Evolutionary conservation across 1,140 invertebrate genomes (phyloP), one percentile per base, ranked within the genome.

Genomic region (Copidosoma floridanum): DNA sequence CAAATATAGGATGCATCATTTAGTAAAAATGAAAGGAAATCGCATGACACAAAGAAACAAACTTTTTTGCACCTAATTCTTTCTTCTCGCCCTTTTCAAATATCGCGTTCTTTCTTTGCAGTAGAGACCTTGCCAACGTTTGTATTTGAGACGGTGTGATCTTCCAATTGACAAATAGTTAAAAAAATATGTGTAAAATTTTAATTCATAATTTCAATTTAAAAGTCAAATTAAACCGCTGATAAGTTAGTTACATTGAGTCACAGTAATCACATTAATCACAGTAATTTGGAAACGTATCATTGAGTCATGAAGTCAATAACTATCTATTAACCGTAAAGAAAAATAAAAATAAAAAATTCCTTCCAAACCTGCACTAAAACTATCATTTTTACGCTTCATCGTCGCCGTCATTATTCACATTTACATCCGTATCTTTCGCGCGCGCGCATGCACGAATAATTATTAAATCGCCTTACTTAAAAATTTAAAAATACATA

Each of bases 401-500:
- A n/a, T 57, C 47, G 14, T 57, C 48, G 18, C 48, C 29, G 55
- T 50, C 43, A 53, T 35, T 41, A 41, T 66, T 62, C 24, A 43
- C 50, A 64, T n/a, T n/a, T n/a, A n/a, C n/a, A n/a, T n/a, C n/a
- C n/a, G n/a, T n/a, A n/a, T n/a, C n/a, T n/a, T n/a, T n/a, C n/a
- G n/a, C n/a, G n/a, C n/a, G n/a, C n/a, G n/a, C n/a, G n/a, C n/a
- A n/a, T n/a, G n/a, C n/a, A n/a, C n/a, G n/a, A n/a, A n/a, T n/a
- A n/a, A n/a, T n/a, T n/a, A n/a, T n/a, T n/a, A n/a, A n/a, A 60
- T 60, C 60, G 59, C 64, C 68, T 80, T 74, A 80, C 74, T 79
- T 79, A 78, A 56, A n/a, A 79, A 78, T 78, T 79, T 78, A 80
- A 79, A 80, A 80, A 80, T 80, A 80, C 77, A 80, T 80, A 80